These are phyloP conservation scores for Paradoxurus hermaphroditus DNA, from an alignment of 2,113 vertebrate species.

Conservation along the genomic window DNA sequence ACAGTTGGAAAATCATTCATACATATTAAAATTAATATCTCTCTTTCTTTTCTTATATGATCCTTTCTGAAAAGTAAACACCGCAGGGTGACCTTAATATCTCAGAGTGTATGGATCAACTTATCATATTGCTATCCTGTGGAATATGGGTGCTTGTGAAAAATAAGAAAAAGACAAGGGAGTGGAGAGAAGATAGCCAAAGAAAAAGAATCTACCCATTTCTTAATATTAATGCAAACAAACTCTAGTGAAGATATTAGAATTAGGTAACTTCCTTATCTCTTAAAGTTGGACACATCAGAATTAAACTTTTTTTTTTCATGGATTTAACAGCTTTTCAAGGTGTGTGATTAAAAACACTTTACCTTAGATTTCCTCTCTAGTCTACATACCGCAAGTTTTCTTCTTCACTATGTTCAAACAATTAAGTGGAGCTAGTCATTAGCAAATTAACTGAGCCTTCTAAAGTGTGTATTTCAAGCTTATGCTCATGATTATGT, in stretches of 20 bases:
- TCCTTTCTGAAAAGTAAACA: neutral
- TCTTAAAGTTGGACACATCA: neutral
- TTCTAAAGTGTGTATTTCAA: conserved; percentile 47
- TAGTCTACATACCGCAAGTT: neutral
- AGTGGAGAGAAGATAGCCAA: neutral
- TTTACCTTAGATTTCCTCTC: conserved; percentile 46
- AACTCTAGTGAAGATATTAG: neutral
- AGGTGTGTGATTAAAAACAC: conserved; percentile 12
- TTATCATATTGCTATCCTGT: neutral
- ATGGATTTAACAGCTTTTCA: conserved; percentile 32
- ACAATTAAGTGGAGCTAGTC: conserved; percentile 42
- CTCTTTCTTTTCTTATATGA: neutral
- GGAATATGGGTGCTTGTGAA: neutral
- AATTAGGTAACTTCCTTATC: neutral
- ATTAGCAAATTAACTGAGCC: conserved; percentile 61
- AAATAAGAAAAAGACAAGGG: neutral
- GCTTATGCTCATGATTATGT: conserved; percentile 41
- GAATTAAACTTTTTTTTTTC: neutral
- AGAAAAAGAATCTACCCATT: neutral
- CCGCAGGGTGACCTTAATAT: neutral
- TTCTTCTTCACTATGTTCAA: conserved; percentile 56
- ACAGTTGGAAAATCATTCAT: neutral
- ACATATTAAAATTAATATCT: neutral
- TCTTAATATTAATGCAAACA: neutral
- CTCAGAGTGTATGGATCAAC: neutral